Percentiles rank a stretch among this genome's conserved stretches.
These are phyloP conservation scores for Motacilla tschutschensis DNA, from an alignment of 2,113 vertebrate genomes.

Conservation along the genomic window DNA sequence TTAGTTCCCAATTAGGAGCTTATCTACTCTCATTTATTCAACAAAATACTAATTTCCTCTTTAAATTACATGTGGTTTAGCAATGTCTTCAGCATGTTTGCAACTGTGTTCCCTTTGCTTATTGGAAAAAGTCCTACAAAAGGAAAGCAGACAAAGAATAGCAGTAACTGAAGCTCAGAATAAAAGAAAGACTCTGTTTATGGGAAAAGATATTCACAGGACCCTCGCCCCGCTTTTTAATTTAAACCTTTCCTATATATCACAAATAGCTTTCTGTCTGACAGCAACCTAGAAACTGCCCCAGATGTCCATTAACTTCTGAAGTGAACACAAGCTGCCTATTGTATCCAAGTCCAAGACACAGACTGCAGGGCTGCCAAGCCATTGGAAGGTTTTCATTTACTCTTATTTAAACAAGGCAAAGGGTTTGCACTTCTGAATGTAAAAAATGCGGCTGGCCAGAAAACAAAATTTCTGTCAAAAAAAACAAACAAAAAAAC, in stretches of 20 bases:
- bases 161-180: neutral
- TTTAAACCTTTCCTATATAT: conserved; percentile 20
- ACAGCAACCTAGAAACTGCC: conserved; percentile 3
- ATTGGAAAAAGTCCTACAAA: neutral
- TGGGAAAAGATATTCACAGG: neutral
- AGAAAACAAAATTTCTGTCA: neutral
- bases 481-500: neutral
- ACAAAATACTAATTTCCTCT: conserved; percentile 30
- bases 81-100: neutral
- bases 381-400: conserved; percentile 44
- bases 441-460: neutral
- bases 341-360: conserved; percentile 40
- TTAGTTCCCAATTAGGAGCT: neutral
- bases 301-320: conserved; percentile 47
- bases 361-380: conserved; percentile 42
- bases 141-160: neutral
- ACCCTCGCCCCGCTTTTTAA: neutral
- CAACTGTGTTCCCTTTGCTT: neutral
- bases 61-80: conserved; percentile 3
- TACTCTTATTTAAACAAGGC: conserved; percentile 52
- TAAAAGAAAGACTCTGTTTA: neutral
- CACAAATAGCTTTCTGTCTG: conserved; percentile 29
- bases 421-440: conserved; percentile 11
- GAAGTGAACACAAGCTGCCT: conserved; percentile 34
- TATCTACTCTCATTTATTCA: conserved; percentile 7